Base-by-base conservation (phyloP, 2,113 vertebrate genomes). In the Lophius piscatorius region DNA sequence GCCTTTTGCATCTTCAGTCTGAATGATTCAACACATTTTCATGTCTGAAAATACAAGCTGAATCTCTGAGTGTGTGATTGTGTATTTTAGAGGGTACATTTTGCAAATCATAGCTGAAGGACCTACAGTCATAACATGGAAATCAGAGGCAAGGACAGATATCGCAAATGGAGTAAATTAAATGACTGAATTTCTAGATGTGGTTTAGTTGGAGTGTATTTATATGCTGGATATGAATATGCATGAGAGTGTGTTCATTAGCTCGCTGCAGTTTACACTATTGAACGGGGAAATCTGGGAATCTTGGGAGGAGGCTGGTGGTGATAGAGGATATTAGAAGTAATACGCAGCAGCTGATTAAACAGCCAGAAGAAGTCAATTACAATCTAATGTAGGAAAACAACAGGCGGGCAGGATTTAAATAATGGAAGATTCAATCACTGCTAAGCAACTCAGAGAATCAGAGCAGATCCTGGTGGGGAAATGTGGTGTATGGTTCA, bases 321-420 rank as follows among this genome's bases (percentile, higher is more conserved):
- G 29, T 52, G 24, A 45, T 58, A 10, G 24, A 18, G 9, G 11
- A 40, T 52, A 73, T 79, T 69, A 63, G 50, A 51, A 61, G 12
- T 3, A 34, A 28, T 46, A 70, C 42, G 45, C 36, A 57, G 47
- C 47, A 34, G 48, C 38, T 67, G 68, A 72, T 76, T 73, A 83
- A 85, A 78, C 26, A 22, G 58, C 71, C 64, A 71, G 64, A 67
- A 65, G 42, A 31, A 71, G 63, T 46, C 66, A 82, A 76, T 82
- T 82, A 74, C 28, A 78, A 44, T 36, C 7, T 58, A 47, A 71
- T 71, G 50, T 63, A 24, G 18, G 40, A 23, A 18, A 51, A 35
- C 58, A 22, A 39, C 56, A 63, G 63, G 58, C 50, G 46, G 49
- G 57, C 13, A 10, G 38, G 56, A 47, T 67, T 67, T 78, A 63